Evolutionary conservation across 2,888 invertebrate genomes (phyloP), one percentile per base, ranked within the genome.

Genomic region (Apamea monoglypha): DNA sequence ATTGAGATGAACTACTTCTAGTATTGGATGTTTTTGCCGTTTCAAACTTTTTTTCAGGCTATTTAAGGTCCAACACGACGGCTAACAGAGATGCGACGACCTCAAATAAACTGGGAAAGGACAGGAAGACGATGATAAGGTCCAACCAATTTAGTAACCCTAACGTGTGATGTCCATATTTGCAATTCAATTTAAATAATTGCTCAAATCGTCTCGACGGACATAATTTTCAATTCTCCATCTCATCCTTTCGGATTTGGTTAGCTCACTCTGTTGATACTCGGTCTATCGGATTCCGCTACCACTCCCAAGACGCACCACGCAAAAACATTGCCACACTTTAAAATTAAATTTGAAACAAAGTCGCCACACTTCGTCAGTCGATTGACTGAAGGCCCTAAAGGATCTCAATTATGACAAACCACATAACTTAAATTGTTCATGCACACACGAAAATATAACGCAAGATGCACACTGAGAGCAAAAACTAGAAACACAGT

Each of bases 361-460:
- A 84, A 82, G 69, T 69, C 36, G 32, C 63, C 61, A 53, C 63
- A 68, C 67, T 47, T 66, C 32, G 21, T 47, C 40, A 71, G 53
- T 47, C 59, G 8, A 78, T 75, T 50, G 64, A 50, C 47, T 64
- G 16, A 56, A n/a, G 68, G n/a, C 44, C 59, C 21, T 59, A 83
- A 83, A 75, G 81, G 78, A 50, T 75, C 75, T 72, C 73, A 71
- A 84, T 80, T 78, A 88, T 82, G 70, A 83, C 61, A 75, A 64
- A 36, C 50, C 50, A 74, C 77, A 79, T 76, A 76, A 78, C 61
- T 70, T 77, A 86, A 81, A 87, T 83, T 63, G 68, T 77, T 44
- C 25, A 75, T 77, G 18, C 81, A 74, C 76, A 85, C 80, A 67
- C 40, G 5, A 25, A 71, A 77, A 69, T 29, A 50, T 64, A 71